Percentiles rank a stretch among this genome's conserved stretches.
phyloP scores from a whole-genome alignment of 2,797 vertebrate species.

The Periophthalmus magnuspinnatus region DNA sequence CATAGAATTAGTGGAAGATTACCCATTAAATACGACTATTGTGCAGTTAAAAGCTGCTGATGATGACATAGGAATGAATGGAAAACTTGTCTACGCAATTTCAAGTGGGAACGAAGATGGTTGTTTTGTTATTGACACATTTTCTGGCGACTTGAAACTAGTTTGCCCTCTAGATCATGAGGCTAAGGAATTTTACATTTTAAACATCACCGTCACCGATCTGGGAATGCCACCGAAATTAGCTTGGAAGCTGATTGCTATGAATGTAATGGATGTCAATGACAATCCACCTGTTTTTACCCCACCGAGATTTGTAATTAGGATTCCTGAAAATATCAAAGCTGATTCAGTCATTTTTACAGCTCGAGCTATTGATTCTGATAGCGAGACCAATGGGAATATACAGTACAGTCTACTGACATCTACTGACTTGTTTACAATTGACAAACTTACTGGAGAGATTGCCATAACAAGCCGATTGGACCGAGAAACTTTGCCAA shows the following conservation, averaged over 20 bases:
- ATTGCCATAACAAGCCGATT: slow-evolving; percentile 80
- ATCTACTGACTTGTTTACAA: slow-evolving; percentile 82
- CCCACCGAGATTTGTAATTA: slow-evolving; percentile 83
- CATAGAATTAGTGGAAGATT: slow-evolving; percentile 84
- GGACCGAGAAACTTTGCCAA: slow-evolving; percentile 85
- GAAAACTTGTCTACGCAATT: slow-evolving; percentile 87
- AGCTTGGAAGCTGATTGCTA: slow-evolving; percentile 89
- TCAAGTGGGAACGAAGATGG: slow-evolving; percentile 91
- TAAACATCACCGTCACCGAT: slow-evolving; percentile 92
- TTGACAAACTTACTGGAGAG: slow-evolving; percentile 86
- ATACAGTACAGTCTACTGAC: slow-evolving; percentile 85
- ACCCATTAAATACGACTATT: slow-evolving; percentile 79
- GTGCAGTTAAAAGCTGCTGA: slow-evolving; percentile 85
- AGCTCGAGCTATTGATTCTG: slow-evolving; percentile 81
- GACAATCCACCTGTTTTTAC: slow-evolving; percentile 90
- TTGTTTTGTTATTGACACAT: slow-evolving; percentile 88
- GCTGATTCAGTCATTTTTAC: slow-evolving; percentile 81
- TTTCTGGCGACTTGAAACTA: slow-evolving; percentile 84
- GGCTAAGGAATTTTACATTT: slow-evolving; percentile 86
- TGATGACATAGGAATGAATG: slow-evolving; percentile 86
- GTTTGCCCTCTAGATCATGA: slow-evolving; percentile 89
- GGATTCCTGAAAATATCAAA: slow-evolving; percentile 83
- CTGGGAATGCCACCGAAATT: slow-evolving; percentile 88
- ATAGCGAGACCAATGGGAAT: slow-evolving; percentile 80
- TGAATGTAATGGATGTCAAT: slow-evolving; percentile 89